Percentiles rank a stretch among this genome's conserved stretches.
These are phyloP conservation scores for Epicauta chinensis DNA, from an alignment of 1,140 invertebrate genomes.

Conservation along the genomic window DNA sequence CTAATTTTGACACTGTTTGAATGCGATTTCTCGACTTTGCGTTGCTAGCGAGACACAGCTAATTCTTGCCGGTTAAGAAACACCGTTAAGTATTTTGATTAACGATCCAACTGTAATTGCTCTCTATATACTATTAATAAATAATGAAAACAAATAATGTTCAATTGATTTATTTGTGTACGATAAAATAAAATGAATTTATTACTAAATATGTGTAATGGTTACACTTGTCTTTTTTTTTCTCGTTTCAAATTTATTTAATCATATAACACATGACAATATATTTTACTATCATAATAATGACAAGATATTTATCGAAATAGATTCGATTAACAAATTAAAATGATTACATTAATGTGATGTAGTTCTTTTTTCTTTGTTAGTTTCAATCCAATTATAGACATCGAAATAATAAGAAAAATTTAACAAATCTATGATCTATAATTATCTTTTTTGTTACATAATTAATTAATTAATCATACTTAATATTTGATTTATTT, in stretches of 20 bases:
- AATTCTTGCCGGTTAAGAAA: too few relatives aligned
- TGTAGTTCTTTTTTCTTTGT: conserved; percentile 2
- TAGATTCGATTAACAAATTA: background rate
- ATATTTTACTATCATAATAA: conserved; percentile 8
- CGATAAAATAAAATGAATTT: conserved; percentile 11
- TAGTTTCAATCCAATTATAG: conserved; percentile 5
- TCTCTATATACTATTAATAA: too few relatives aligned
- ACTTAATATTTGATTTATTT: conserved; percentile 7
- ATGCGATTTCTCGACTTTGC: too few relatives aligned
- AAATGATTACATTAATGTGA: conserved; percentile 7
- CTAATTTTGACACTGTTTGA: too few relatives aligned
- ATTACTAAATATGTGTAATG: conserved; percentile 7
- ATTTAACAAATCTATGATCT: too few relatives aligned
- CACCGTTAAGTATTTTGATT: too few relatives aligned
- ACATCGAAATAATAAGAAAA: conserved; percentile 3
- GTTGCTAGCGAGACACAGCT: too few relatives aligned
- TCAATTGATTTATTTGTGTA: conserved; percentile 17
- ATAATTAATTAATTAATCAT: conserved; percentile 10
- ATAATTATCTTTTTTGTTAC: too few relatives aligned
- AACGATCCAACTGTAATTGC: too few relatives aligned
- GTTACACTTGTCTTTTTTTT: too few relatives aligned
- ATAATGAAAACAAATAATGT: conserved; percentile 4
- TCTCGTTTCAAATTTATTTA: conserved; percentile 5
- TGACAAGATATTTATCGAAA: background rate
- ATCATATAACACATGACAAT: conserved; percentile 9